Percentiles rank a stretch among this genome's conserved stretches.
Conservation (phyloP, 2,888 invertebrate species). For the Clunio marinus region DNA sequence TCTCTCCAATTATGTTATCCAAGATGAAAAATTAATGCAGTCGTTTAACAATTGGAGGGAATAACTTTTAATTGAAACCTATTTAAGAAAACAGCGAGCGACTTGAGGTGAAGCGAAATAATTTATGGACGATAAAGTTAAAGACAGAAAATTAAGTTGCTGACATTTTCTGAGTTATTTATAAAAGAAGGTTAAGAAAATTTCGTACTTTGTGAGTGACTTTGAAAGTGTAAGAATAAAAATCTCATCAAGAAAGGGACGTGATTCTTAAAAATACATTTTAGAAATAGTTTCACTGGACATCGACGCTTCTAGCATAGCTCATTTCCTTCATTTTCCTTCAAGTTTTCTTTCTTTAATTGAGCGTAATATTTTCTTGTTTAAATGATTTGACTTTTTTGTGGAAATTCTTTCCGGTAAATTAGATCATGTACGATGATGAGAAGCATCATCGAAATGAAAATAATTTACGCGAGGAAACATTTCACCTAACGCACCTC, state of each 20-base stretch:
- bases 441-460: background rate
- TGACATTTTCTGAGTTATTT: too few relatives aligned
- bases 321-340: background rate
- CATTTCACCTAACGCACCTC: slow-evolving; percentile 38
- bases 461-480: slow-evolving; percentile 29
- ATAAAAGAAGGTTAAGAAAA: too few relatives aligned
- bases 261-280: too few relatives aligned
- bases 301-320: too few relatives aligned
- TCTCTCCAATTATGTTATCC: slow-evolving; percentile 16
- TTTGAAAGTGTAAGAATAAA: too few relatives aligned
- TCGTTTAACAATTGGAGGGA: slow-evolving; percentile 29
- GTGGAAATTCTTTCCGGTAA: slow-evolving; percentile 38
- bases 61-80: slow-evolving; percentile 33
- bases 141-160: background rate
- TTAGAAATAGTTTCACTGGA: too few relatives aligned
- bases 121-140: background rate
- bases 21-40: slow-evolving; percentile 36
- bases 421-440: slow-evolving; percentile 17
- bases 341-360: slow-evolving; percentile 10
- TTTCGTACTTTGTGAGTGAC: too few relatives aligned
- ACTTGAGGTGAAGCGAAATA: background rate
- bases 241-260: too few relatives aligned
- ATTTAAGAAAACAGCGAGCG: background rate
- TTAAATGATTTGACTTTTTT: slow-evolving; percentile 11
- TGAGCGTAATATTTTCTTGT: slow-evolving; percentile 34